phyloP scores from a whole-genome alignment of 2,797 vertebrate genomes.

The Rousettus madagascariensis region DNA sequence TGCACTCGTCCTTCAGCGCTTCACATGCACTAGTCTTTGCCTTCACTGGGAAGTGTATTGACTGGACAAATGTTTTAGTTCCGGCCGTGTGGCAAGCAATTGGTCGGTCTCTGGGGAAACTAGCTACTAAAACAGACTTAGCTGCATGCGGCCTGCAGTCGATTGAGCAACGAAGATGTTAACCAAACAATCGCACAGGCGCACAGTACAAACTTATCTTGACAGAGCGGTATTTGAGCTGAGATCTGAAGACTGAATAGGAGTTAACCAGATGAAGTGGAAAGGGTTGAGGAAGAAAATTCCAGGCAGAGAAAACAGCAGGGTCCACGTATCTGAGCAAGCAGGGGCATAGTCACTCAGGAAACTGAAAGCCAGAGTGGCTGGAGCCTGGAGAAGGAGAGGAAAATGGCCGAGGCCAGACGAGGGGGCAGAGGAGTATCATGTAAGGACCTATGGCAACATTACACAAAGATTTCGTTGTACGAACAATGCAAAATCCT shows the following conservation, averaged over 20 bases:
- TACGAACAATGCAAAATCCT: neutral
- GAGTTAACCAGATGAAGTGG: neutral
- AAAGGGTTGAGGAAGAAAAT: neutral
- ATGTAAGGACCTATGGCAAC: neutral
- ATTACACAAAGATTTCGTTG: neutral
- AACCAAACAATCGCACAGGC: neutral
- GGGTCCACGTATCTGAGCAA: neutral
- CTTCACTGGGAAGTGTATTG: neutral
- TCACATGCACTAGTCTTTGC: neutral
- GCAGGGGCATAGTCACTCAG: neutral
- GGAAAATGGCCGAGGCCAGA: neutral
- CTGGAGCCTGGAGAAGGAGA: neutral
- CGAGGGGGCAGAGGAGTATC: neutral
- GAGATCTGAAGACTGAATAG: neutral
- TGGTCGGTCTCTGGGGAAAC: neutral
- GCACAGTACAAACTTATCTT: neutral
- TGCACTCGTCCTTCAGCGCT: neutral
- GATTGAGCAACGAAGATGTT: neutral
- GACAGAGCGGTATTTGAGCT: neutral
- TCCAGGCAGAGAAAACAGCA: neutral
- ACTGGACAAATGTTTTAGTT: neutral
- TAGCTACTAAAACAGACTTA: neutral
- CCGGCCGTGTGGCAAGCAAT: neutral
- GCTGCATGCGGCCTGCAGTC: neutral
- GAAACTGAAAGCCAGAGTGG: neutral